Percentiles rank a stretch among this genome's conserved stretches.
These are phyloP conservation scores for Berghia stephanieae DNA, from an alignment of 1,140 invertebrate species.

Conservation along the genomic window DNA sequence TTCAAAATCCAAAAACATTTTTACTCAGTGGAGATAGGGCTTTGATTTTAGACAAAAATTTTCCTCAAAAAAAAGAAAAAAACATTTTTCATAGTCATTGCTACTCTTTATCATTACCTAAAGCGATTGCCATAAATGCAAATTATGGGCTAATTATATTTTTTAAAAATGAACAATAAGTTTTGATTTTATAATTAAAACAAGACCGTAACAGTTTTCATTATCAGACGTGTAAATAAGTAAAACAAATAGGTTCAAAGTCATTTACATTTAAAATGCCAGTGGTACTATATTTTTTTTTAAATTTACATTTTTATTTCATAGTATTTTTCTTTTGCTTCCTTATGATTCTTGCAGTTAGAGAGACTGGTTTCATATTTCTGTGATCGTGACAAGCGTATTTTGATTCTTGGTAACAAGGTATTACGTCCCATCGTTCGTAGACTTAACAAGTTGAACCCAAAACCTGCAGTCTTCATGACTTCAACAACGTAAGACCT, in stretches of 20 bases:
- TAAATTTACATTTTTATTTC: not conserved
- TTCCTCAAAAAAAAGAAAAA: too few species aligned
- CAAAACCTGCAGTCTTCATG: slow-evolving; percentile 12
- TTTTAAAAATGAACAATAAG: not conserved
- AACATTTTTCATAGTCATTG: not conserved
- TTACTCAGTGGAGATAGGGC: too few species aligned
- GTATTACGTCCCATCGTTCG: not conserved
- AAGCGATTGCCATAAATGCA: too few species aligned
- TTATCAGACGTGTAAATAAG: too few species aligned
- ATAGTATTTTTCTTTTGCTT: not conserved
- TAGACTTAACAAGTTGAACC: not conserved
- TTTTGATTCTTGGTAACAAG: slow-evolving; percentile 16
- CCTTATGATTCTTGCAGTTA: slow-evolving; percentile 11
- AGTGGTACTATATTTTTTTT: not conserved
- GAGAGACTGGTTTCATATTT: slow-evolving; percentile 15
- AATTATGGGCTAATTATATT: not conserved
- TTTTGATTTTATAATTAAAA: not conserved
- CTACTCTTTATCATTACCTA: not conserved
- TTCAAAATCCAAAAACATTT: too few species aligned
- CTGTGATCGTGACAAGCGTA: not conserved
- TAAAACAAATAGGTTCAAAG: not conserved
- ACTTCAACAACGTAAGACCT: slow-evolving; percentile 24
- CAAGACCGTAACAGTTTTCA: not conserved
- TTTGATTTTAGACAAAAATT: too few species aligned
- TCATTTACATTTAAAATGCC: not conserved